Evolutionary conservation across 1,140 invertebrate genomes (phyloP), one percentile per base, ranked within the genome.

Genomic region (Portunus trituberculatus): DNA sequence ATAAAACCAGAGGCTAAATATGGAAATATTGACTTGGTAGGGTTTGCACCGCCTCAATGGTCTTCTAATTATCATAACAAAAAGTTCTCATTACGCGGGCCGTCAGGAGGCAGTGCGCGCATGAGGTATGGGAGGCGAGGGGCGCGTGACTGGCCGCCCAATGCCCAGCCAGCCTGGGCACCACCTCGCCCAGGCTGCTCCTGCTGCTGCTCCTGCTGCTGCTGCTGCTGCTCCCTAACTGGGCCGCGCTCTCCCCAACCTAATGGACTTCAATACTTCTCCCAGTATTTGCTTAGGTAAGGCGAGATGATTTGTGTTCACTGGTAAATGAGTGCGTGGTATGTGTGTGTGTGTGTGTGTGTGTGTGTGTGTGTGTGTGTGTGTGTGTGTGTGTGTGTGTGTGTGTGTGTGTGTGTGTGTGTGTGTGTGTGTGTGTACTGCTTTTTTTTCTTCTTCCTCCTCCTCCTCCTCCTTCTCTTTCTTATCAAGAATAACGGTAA

Each of bases 61-160:
- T 91, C 93, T 82, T 91, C 88, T 91, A 48, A 94, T 94, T 94
- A 94, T 94, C 93, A 94, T 94, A 94, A 94, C 93, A 94, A 94
- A 91, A 94, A 94, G 87, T 94, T 94, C 93, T 88, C 88, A 94
- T 94, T 94, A 94, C 87, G 93, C 31, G 31, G 32, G 59, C 16
- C 59, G 93, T 94, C 87, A 94, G 93, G 93, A 76, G 45, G 93
- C 87, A 90, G 93, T 87, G 59, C 93, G 88, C 87, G 59, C 59
- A 94, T 94, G 93, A 94, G 88, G 59, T 94, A 94, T 94, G 93
- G 93, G 46, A 48, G 48, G 84, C 45, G 39, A 39, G 67, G 39
- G 59, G 86, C 87, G 88, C 87, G 93, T 91, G 87, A 91, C 88
- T 10, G 59, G 93, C 31, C 28, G 28, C 29, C 87, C 29, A 76